Base-by-base conservation (phyloP, 2,797 vertebrate species). In the Microhierax caerulescens region DNA sequence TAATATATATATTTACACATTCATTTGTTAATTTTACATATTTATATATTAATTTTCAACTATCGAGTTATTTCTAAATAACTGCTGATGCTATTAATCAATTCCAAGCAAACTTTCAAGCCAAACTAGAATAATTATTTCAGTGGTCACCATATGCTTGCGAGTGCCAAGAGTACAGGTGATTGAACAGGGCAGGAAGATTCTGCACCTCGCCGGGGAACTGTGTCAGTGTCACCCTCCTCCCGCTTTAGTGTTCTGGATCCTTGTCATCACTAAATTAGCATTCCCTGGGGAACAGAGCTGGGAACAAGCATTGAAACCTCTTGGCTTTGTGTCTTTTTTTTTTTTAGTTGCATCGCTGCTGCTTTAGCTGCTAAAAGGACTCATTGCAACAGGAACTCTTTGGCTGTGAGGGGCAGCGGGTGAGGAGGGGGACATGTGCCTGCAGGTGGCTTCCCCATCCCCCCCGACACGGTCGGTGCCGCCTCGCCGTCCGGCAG, bases 381-480 rank as follows among this genome's bases (percentile, higher is more conserved):
- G 32, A 27, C 32, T 41, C 11, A 2, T 4, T 34, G 18, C 18
- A n/a, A 3, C 34, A 6, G 41, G 11, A 11, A 12, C 13, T 3
- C 11, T 32, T 32, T 15, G 2, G 28, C 65, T 6, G 57, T 5
- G 13, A 24, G 39, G 5, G 39, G 5, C 36, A 4, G 77, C 32
- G 4, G 8, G 10, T 0, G 54, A n/a, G 54, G 6, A 16, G 47
- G 37, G 51, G 50, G 4, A 0, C 1, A 5, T 3, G 45, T 36
- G 37, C 25, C 56, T 13, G 1, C 2, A 0, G n/a, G 57, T 5
- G 59, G n/a, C 4, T 17, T 24, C 32, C 32, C 8, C 36, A 5
- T 25, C 30, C 6, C 3, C 34, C 28, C 7, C 5, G 13, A 1
- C 9, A 7, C 2, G 13, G 57, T 13, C 48, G 6, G 2, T 47